Evolutionary conservation across 2,797 vertebrate species (phyloP).

Genomic region (Serranus cabrilla): DNA sequence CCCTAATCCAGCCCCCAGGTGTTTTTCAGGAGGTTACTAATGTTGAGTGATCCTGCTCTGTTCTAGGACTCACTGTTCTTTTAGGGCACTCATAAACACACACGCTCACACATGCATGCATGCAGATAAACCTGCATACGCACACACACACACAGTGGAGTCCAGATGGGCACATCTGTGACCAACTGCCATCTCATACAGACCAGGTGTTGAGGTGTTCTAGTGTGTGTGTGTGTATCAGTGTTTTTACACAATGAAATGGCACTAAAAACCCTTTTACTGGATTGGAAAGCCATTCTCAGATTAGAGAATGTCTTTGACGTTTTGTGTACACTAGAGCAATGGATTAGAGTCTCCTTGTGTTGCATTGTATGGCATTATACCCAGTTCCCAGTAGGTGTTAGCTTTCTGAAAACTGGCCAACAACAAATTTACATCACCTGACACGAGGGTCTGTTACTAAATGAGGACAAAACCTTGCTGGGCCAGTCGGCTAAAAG

Average conservation of each 20-base stretch:
- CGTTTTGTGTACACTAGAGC: constrained; percentile 38
- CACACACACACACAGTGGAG: constrained; percentile 32
- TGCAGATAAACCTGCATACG: constrained; percentile 29
- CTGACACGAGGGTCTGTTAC: too few relatives aligned
- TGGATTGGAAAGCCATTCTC: constrained; percentile 60
- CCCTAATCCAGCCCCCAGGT: constrained; percentile 54
- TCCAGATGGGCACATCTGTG: constrained; percentile 77
- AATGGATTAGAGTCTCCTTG: constrained; percentile 29
- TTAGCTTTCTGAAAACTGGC: background rate
- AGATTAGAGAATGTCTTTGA: constrained; percentile 59
- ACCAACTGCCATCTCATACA: constrained; percentile 60
- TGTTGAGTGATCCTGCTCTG: constrained; percentile 44
- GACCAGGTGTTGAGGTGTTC: constrained; percentile 64
- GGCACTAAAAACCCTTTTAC: constrained; percentile 55
- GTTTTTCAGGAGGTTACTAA: constrained; percentile 51
- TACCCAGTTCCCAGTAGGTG: background rate
- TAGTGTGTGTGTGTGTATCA: constrained; percentile 15
- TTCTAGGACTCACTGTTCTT: constrained; percentile 60
- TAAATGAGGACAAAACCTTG: too few relatives aligned
- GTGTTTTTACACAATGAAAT: constrained; percentile 48
- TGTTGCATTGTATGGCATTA: background rate
- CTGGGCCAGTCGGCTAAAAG: too few relatives aligned
- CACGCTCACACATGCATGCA: background rate
- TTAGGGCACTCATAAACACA: constrained; percentile 24
- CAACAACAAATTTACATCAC: background rate